phyloP scores from a whole-genome alignment of 64 coral and sea anemone genomes.

The Montipora sp. region DNA sequence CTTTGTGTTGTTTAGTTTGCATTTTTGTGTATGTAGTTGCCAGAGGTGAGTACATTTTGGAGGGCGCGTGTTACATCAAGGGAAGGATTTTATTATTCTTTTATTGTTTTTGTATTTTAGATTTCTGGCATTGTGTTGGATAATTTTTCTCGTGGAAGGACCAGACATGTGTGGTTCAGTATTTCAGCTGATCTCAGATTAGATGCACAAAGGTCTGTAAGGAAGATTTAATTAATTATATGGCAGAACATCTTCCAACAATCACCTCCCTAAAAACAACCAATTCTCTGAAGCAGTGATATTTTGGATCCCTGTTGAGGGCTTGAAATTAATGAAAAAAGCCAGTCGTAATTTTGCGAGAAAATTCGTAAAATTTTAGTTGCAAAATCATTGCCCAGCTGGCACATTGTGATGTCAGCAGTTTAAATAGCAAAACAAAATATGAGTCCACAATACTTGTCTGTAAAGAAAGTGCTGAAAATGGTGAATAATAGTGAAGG shows the following conservation, averaged over 20 bases:
- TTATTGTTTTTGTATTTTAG: constrained; percentile 43
- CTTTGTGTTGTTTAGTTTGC: not conserved
- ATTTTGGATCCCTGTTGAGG: not conserved
- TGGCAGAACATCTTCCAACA: not conserved
- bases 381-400: no score
- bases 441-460: no score
- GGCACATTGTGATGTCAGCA: no score
- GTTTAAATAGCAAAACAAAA: no score
- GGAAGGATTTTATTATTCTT: no score
- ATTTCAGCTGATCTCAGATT: constrained; percentile 92
- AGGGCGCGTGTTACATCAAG: no score
- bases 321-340: no score
- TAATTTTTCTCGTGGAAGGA: constrained; percentile 89
- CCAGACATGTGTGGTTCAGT: constrained; percentile 94
- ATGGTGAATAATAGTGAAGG: no score
- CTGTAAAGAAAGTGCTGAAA: no score
- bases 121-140: constrained; percentile 91
- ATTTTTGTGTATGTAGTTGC: not conserved
- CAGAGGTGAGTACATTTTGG: no score
- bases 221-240: not conserved
- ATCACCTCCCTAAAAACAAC: not conserved
- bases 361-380: no score
- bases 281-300: not conserved
- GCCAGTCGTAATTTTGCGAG: no score
- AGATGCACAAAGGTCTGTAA: constrained; percentile 92